These are phyloP conservation scores for Copsychus sechellarum DNA, from an alignment of 2,113 vertebrate genomes.

Conservation along the genomic window DNA sequence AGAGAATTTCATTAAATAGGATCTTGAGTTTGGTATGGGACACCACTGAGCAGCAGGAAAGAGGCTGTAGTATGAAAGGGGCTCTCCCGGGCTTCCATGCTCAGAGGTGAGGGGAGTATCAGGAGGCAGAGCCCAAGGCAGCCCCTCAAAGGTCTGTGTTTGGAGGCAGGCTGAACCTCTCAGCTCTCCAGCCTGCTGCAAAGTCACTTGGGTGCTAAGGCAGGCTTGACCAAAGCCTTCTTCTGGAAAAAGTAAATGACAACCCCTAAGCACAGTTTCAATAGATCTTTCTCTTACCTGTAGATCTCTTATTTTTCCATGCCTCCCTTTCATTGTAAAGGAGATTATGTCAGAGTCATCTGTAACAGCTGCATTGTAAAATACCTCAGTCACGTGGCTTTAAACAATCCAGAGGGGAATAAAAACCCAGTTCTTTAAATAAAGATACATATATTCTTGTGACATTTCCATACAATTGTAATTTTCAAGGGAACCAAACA, in stretches of 20 bases:
- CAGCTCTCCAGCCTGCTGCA: background rate
- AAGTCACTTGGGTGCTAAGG: fast-evolving
- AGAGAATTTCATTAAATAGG: background rate
- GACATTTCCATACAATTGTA: conserved; percentile 33
- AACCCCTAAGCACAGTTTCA: background rate
- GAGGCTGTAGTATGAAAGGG: background rate
- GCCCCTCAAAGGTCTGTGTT: background rate
- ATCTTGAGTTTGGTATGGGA: background rate
- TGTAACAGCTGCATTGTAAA: background rate
- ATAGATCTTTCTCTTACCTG: background rate
- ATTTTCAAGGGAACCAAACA: conserved; percentile 16
- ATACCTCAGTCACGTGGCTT: background rate
- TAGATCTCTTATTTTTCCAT: background rate
- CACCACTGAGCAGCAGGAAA: fast-evolving
- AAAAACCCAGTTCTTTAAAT: background rate
- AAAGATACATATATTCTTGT: conserved; percentile 28
- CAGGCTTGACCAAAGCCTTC: background rate
- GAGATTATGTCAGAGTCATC: background rate
- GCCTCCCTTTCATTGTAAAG: background rate
- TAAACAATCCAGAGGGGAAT: background rate
- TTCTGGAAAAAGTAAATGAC: background rate
- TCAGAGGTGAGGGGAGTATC: background rate
- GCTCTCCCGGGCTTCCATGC: background rate
- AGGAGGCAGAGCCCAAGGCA: background rate
- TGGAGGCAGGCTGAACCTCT: background rate